Conservation (phyloP, 2,888 invertebrate genomes). For the Leptopilina myrica region DNA sequence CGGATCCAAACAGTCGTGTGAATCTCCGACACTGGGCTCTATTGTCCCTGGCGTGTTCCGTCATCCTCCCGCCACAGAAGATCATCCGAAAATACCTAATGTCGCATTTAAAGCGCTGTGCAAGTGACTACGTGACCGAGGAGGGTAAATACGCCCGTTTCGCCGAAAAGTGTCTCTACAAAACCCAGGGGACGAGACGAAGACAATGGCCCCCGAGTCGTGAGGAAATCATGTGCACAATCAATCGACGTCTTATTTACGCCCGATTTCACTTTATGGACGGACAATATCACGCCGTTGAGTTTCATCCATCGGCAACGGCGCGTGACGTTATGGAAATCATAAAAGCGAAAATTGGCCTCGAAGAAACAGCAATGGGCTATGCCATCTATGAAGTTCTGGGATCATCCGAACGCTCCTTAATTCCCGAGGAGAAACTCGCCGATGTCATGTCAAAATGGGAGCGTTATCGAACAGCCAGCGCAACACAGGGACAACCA, state of each 20-base stretch:
- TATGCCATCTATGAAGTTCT: conserved; percentile 96
- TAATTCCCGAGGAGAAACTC: conserved; percentile 91
- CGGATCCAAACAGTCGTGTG: conserved; percentile 91
- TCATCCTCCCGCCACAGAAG: conserved; percentile 92
- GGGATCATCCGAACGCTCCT: conserved; percentile 90
- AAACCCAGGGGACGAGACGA: conserved; percentile 86
- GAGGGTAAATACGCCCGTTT: conserved; percentile 96
- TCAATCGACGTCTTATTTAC: conserved; percentile 92
- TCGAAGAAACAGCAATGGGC: conserved; percentile 88
- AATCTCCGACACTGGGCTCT: conserved; percentile 95
- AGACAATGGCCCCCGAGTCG: conserved; percentile 94
- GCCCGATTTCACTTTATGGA: conserved; percentile 95
- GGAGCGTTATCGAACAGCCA: conserved; percentile 90
- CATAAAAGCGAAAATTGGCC: conserved; percentile 93
- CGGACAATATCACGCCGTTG: conserved; percentile 95
- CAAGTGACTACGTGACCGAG: conserved; percentile 91
- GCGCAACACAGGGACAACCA: conserved; percentile 80
- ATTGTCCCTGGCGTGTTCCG: conserved; percentile 87
- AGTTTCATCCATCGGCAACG: conserved; percentile 96
- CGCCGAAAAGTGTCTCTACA: conserved; percentile 90
- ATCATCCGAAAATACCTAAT: conserved; percentile 91
- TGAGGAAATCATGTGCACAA: conserved; percentile 95
- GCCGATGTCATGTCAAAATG: conserved; percentile 97
- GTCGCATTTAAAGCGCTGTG: conserved; percentile 92
- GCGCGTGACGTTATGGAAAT: conserved; percentile 92